Evolutionary conservation across 2,113 vertebrate genomes (phyloP).

Genomic region (Oophaga pumilio): DNA sequence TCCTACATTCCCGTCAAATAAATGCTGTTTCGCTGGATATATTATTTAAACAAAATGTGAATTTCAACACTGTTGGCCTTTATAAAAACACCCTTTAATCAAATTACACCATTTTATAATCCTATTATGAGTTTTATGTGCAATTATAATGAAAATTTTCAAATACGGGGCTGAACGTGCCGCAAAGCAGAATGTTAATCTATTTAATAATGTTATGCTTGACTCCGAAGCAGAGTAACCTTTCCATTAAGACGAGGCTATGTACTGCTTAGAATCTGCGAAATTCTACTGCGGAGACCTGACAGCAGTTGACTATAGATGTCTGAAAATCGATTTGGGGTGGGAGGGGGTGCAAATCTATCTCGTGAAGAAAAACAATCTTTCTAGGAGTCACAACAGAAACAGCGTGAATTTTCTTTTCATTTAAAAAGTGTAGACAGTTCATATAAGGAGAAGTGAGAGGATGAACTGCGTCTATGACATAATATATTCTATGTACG

Average conservation of each 20-base stretch:
- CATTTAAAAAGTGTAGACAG: conserved; percentile 8
- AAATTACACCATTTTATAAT: conserved; percentile 53
- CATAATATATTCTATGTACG: not conserved
- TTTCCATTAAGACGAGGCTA: conserved; percentile 18
- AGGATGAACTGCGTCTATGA: not conserved
- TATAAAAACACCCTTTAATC: conserved; percentile 48
- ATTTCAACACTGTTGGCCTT: conserved; percentile 49
- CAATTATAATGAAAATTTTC: conserved; percentile 53
- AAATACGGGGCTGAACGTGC: conserved; percentile 31
- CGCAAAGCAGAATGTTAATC: conserved; percentile 48
- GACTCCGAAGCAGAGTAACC: conserved; percentile 41
- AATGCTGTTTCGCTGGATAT: not conserved
- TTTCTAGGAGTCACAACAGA: conserved; percentile 21
- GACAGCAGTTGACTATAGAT: conserved; percentile 18
- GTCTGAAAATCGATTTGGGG: conserved; percentile 13
- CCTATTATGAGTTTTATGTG: conserved; percentile 54
- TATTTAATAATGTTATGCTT: conserved; percentile 50
- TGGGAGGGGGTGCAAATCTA: not conserved
- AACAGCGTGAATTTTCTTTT: conserved; percentile 16
- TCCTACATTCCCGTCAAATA: conserved; percentile 9
- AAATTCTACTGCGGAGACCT: not conserved
- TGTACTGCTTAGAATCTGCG: not conserved
- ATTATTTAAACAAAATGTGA: conserved; percentile 48
- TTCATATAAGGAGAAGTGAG: not conserved
- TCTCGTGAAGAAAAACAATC: conserved; percentile 12